These are phyloP conservation scores for Neoarius graeffei DNA, from an alignment of 2,113 vertebrate genomes.

Conservation along the genomic window DNA sequence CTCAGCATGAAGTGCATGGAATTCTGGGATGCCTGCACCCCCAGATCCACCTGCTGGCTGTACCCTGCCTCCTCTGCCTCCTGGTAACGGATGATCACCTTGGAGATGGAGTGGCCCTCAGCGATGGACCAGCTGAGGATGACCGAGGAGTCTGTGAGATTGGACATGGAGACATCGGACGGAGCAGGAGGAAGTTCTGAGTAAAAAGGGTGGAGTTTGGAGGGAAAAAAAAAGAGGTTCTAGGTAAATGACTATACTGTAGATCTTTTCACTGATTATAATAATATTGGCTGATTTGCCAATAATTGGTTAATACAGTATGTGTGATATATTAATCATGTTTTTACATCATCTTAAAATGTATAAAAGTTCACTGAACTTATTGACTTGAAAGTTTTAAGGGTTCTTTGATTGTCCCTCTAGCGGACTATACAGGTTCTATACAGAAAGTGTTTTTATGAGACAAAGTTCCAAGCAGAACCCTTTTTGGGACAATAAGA, in stretches of 20 bases:
- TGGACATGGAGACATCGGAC: conserved; percentile 76
- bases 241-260: neutral
- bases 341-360: neutral
- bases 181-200: conserved; percentile 81
- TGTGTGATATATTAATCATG: neutral
- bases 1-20: conserved; percentile 79
- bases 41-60: conserved; percentile 81
- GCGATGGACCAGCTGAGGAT: conserved; percentile 78
- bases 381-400: neutral
- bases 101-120: conserved; percentile 83
- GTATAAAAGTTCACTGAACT: neutral
- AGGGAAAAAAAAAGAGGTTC: neutral
- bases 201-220: neutral
- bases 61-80: conserved; percentile 71
- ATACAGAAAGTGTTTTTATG: neutral
- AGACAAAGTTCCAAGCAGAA: neutral
- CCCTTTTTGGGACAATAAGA: neutral
- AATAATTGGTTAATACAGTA: too few relatives aligned
- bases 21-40: conserved; percentile 64
- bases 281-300: neutral
- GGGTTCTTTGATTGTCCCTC: neutral
- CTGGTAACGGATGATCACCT: conserved; percentile 81
- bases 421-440: neutral
- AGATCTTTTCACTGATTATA: neutral
- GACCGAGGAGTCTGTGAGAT: conserved; percentile 81